Conservation (phyloP, 1,140 invertebrate genomes). For the Brachionus koreanus region DNA sequence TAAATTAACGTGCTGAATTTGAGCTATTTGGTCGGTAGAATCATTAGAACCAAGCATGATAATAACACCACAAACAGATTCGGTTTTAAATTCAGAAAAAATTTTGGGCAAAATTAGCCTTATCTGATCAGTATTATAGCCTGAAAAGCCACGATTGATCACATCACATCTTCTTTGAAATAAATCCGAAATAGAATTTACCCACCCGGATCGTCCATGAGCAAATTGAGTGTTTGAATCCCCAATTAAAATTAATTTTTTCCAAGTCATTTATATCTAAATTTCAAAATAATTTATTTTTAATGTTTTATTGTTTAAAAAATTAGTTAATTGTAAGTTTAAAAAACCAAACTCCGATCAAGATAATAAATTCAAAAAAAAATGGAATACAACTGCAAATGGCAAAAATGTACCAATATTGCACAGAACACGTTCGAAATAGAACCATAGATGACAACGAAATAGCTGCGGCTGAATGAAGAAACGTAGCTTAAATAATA, state of each 20-base stretch:
- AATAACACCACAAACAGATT: conserved; percentile 51
- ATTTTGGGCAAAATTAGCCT: conserved; percentile 53
- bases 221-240: conserved; percentile 41
- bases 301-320: background rate
- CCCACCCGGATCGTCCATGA: background rate
- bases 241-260: conserved; percentile 26
- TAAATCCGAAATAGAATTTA: background rate
- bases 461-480: conserved; percentile 22
- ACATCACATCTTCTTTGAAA: conserved; percentile 58
- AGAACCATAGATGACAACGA: conserved; percentile 16
- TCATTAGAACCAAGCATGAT: conserved; percentile 59
- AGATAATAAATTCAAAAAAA: background rate
- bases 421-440: background rate
- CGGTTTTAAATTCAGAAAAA: conserved; percentile 48
- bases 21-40: conserved; percentile 49
- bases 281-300: background rate
- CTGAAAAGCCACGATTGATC: conserved; percentile 57
- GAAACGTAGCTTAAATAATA: conserved; percentile 7
- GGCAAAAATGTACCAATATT: background rate
- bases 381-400: conserved; percentile 30
- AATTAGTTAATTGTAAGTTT: conserved; percentile 28
- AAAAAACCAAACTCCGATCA: conserved; percentile 3
- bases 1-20: conserved; percentile 56
- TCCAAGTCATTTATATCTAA: conserved; percentile 16
- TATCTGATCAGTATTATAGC: conserved; percentile 56